phyloP scores from a whole-genome alignment of 2,797 vertebrate species.

The Cryptoprocta ferox region DNA sequence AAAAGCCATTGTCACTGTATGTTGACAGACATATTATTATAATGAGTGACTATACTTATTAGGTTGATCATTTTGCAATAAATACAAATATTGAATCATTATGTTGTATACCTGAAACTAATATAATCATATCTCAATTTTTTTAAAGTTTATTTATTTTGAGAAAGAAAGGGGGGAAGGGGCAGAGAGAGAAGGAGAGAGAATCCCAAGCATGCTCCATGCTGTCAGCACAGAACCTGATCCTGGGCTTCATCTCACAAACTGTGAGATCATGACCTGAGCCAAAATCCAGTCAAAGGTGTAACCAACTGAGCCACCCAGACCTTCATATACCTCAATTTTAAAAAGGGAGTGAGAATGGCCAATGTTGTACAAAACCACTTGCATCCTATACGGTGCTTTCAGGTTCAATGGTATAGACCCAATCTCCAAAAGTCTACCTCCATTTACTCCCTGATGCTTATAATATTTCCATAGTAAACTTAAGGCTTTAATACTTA shows the following conservation, averaged over 20 bases:
- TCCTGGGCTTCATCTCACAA: no score
- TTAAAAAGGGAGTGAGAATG: neutral
- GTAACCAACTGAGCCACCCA: no score
- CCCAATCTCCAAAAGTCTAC: neutral
- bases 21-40: no score
- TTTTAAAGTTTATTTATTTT: no score
- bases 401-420: neutral
- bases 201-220: no score
- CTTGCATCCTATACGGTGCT: neutral
- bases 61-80: neutral
- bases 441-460: neutral
- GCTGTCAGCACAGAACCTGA: no score
- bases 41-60: neutral
- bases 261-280: no score
- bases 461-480: neutral
- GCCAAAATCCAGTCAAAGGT: no score
- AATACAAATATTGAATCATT: neutral
- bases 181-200: no score
- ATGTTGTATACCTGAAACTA: neutral
- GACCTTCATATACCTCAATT: neutral
- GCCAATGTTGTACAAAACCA: neutral
- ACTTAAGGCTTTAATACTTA: neutral
- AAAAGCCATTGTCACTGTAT: neutral
- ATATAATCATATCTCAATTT: neutral
- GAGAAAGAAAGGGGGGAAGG: no score